Evolutionary conservation across 2,888 invertebrate genomes (phyloP), one percentile per base, ranked within the genome.

Genomic region (Aelia acuminata): DNA sequence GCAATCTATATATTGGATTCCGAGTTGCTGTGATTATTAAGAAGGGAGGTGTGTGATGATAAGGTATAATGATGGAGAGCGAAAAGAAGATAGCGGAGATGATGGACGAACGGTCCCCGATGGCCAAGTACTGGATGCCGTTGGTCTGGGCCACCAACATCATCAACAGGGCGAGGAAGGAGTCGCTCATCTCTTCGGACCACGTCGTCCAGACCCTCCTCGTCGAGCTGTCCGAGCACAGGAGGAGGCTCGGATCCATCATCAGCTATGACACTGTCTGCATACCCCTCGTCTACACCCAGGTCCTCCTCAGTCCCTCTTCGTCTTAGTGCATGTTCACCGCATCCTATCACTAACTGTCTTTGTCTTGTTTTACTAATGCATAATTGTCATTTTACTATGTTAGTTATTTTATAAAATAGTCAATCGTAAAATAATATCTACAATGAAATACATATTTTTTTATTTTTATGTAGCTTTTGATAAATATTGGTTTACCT

Each of bases 101-200:
- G 92, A 96, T 98, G 95, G 96, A 97, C 92, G 95, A 95, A 31
- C 97, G 97, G 92, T 97, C 96, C 49, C 91, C 96, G 3, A 97
- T 97, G 96, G 96, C 97, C 39, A 96, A 96, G 93, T 98, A 97
- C 92, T 98, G 97, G 97, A 97, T 98, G 97, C 98, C 98, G 0
- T 93, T 97, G 88, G 97, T 97, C 31, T 98, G 98, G 98, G 97
- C 97, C 84, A 97, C 97, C 15, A 97, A 97, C 92, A 96, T 98
- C 90, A 97, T 98, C 90, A 97, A 97, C 92, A 94, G 97, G 89
- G 97, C 97, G 11, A 93, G 97, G 89, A 96, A 96, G 91, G 97
- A 98, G 91, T 95, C 96, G 0, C 93, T 97, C 89, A 97, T 97
- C 90, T 94, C 95, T 85, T 97, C 96, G 91, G 98, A 98, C 92